phyloP scores from a whole-genome alignment of 2,888 invertebrate genomes.

The Dryocosmus kuriphilus region DNA sequence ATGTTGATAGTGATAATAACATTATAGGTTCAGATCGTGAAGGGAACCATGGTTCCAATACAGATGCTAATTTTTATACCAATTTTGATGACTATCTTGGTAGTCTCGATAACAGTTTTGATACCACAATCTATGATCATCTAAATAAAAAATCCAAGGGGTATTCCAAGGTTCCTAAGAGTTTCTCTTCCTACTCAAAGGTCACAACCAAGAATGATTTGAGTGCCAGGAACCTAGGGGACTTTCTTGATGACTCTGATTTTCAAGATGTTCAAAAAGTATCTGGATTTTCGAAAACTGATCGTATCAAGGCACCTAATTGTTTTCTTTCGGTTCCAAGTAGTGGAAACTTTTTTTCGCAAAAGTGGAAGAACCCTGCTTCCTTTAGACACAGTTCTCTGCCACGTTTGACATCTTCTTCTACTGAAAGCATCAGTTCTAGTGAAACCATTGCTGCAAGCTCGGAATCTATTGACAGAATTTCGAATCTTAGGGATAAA shows the following conservation, averaged over 20 bases:
- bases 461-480: constrained; percentile 57
- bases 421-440: constrained; percentile 26
- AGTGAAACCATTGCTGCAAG: constrained; percentile 44
- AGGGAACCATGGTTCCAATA: background rate
- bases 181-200: background rate
- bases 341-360: background rate
- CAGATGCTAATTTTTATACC: background rate
- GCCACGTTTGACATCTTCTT: constrained; percentile 16
- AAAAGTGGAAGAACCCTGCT: constrained; percentile 25
- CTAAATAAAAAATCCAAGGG: background rate
- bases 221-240: background rate
- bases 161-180: background rate
- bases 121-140: background rate
- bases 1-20: background rate
- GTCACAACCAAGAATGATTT: background rate
- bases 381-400: constrained; percentile 5
- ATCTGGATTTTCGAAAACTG: background rate
- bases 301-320: background rate
- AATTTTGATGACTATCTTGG: background rate
- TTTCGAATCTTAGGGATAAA: constrained; percentile 58
- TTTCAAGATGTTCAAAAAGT: background rate
- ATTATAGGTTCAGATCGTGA: background rate
- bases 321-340: background rate
- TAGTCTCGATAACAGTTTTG: background rate
- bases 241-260: background rate